A percentile compares a stretch with the other conserved stretches of the same genome.
Evolutionary conservation across 1,140 invertebrate genomes (phyloP).

Genomic region (Drosophila equinoxialis): DNA sequence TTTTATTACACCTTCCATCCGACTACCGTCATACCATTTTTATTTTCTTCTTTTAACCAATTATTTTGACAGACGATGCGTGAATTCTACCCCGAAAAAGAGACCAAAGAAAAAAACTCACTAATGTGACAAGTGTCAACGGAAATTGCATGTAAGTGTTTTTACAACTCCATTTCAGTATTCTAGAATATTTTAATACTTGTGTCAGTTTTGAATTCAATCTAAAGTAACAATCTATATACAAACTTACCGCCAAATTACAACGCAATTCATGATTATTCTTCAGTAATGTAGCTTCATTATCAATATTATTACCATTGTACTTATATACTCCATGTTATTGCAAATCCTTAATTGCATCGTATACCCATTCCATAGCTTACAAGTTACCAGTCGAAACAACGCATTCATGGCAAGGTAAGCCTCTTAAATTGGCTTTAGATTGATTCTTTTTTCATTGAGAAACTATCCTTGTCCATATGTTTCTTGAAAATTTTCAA

Average conservation of each 20-base stretch:
- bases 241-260: no score
- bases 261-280: no score
- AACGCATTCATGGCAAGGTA: background rate
- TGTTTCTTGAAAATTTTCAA: background rate
- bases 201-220: no score
- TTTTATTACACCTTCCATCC: conserved; percentile 57
- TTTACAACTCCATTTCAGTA: conserved; percentile 65
- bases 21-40: background rate
- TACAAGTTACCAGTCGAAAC: background rate
- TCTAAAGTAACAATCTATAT: no score
- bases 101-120: background rate
- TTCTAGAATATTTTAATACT: no score
- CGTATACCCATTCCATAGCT: background rate
- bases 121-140: conserved; percentile 48
- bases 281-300: no score
- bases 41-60: conserved; percentile 45
- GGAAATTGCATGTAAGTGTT: conserved; percentile 53
- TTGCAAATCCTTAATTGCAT: no score
- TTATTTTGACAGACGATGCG: conserved; percentile 71
- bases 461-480: background rate
- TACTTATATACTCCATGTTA: no score
- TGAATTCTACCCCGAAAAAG: conserved; percentile 42
- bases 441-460: background rate
- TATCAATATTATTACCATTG: no score
- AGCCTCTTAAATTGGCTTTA: background rate